Conservation (phyloP, 2,888 invertebrate species). For the Empis stercorea region DNA sequence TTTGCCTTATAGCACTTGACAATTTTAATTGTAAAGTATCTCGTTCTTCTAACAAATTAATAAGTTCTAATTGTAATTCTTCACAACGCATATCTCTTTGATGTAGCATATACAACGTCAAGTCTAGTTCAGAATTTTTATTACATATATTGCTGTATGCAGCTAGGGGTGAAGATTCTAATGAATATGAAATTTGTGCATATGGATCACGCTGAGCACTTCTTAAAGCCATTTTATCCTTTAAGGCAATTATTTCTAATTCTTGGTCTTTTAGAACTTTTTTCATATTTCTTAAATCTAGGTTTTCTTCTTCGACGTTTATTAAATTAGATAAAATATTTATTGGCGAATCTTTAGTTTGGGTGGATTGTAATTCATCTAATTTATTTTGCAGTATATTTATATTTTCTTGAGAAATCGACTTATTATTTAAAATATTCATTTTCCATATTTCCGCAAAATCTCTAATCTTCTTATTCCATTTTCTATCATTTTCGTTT, state of each 20-base stretch:
- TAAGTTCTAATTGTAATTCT: constrained; percentile 72
- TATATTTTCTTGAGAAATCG: too few species aligned
- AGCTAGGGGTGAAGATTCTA: neutral
- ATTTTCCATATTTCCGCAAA: too few species aligned
- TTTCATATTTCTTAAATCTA: constrained; percentile 30
- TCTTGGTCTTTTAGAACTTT: constrained; percentile 54
- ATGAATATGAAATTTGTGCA: constrained; percentile 14
- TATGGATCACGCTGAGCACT: constrained; percentile 38
- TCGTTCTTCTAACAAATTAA: constrained; percentile 69
- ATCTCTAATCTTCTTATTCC: too few species aligned
- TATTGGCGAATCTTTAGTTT: too few species aligned
- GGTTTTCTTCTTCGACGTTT: constrained; percentile 22
- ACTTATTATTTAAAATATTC: too few species aligned
- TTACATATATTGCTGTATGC: neutral
- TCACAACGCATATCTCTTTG: constrained; percentile 77
- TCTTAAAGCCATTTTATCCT: constrained; percentile 50
- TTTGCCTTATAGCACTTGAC: constrained; percentile 64
- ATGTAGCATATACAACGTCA: constrained; percentile 73
- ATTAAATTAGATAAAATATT: too few species aligned
- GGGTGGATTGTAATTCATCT: too few species aligned
- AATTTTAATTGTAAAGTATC: constrained; percentile 72
- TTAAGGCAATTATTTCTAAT: constrained; percentile 57
- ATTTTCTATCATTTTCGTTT: too few species aligned
- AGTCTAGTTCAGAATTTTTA: constrained; percentile 54
- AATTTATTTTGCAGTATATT: too few species aligned